phyloP scores from a whole-genome alignment of 2,888 invertebrate species.

The Pycnomerus fuliginosus region DNA sequence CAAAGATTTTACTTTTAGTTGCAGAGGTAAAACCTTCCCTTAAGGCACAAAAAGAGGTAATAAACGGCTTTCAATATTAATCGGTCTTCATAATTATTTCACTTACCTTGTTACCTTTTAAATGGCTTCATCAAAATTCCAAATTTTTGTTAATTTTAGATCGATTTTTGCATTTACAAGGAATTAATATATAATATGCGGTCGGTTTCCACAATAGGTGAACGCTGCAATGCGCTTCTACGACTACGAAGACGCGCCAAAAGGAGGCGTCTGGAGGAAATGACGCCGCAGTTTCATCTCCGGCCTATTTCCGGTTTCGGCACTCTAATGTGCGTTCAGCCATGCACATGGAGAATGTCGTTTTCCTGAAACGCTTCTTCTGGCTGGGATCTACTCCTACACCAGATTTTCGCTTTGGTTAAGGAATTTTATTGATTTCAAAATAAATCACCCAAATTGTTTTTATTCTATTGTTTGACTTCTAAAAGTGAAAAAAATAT shows the following conservation, averaged over 20 bases:
- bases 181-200: too few species aligned
- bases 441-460: slow-evolving; percentile 9
- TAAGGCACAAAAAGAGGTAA: too few species aligned
- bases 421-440: slow-evolving; percentile 10
- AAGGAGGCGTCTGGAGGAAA: slow-evolving; percentile 51
- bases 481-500: slow-evolving; percentile 1
- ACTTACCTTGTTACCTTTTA: too few species aligned
- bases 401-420: slow-evolving; percentile 3
- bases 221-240: slow-evolving; percentile 26
- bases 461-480: slow-evolving; percentile 5
- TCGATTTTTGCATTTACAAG: too few species aligned
- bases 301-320: slow-evolving; percentile 54
- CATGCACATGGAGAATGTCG: slow-evolving; percentile 40
- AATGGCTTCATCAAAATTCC: too few species aligned
- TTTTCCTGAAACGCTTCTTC: slow-evolving; percentile 40
- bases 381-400: slow-evolving; percentile 34
- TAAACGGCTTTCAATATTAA: too few species aligned
- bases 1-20: too few species aligned
- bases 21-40: too few species aligned
- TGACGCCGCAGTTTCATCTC: slow-evolving; percentile 57
- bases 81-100: too few species aligned
- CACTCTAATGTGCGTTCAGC: slow-evolving; percentile 51
- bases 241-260: slow-evolving; percentile 32
- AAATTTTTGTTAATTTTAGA: too few species aligned
- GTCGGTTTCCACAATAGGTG: slow-evolving; percentile 18